Evolutionary conservation across 2,797 vertebrate species (phyloP), one percentile per base, ranked within the genome.

Genomic region (Centropyge bicolor): DNA sequence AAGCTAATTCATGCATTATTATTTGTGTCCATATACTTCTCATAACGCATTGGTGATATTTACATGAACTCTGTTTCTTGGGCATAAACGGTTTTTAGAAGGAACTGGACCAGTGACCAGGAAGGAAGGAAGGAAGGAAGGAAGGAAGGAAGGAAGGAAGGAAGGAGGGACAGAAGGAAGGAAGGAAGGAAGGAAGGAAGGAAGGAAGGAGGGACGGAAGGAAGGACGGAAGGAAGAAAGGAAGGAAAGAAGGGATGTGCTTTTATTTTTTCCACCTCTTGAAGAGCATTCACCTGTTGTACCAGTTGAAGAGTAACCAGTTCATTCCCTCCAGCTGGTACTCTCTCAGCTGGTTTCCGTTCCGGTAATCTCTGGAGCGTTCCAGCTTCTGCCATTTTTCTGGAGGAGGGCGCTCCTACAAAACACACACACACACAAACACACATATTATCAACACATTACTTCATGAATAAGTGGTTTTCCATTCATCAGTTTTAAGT

Each of bases 291-390:
- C 77, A 99, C 98, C 98, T 98, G 94, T 99, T 98, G 86, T 99
- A 99, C 98, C 98, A 99, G 92, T 99, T 99, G 92, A 99, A 99
- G 57, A 98, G 96, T 68, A 99, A 94, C 98, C 98, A 99, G 93
- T 99, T 99, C 98, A 99, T 99, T 19, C 98, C 98, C 85, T 99
- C 98, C 52, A 99, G 89, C 94, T 99, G 98, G 88, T 99, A 99
- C 70, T 99, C 98, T 88, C 98, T 93, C 61, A 99, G 95, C 88
- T 97, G 93, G 92, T 99, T 99, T 74, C 96, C 98, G 40, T 98
- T 98, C 76, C 96, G 96, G 88, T 99, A 99, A 54, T 96, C 96
- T 60, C 96, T 96, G 41, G 97, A 97, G 35, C 87, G 88, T 55
- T 97, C 97, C 81, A 99, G 91, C 91, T 99, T 99, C 93, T 98